Base-by-base conservation (phyloP, 2,888 invertebrate species). In the Pollenia labialis region DNA sequence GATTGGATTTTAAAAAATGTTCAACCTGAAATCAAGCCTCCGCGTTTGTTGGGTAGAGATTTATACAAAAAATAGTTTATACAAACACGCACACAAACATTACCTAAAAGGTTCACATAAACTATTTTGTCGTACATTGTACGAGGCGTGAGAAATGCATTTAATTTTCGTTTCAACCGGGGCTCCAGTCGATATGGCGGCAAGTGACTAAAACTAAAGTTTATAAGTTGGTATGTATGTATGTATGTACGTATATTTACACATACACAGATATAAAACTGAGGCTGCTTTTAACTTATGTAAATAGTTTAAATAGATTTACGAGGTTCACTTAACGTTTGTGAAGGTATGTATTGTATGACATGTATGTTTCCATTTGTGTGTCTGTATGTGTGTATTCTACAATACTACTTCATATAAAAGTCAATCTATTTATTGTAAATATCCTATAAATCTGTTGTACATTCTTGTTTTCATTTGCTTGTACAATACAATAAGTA, bases 151-250 rank as follows among this genome's bases (percentile, higher is more conserved):
- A 84, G 77, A 88, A 88, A 87, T 88, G 88, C 88, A 88, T 89
- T 89, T 88, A 88, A 89, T 89, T 89, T 88, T 86, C 88, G 77
- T 88, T 88, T 87, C 88, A 81, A 76, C 60, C 62, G 81, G 89
- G 87, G 90, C 91, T 91, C 92, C 91, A 90, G 91, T 88, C 92
- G 86, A 89, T 88, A 72, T 89, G 89, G 90, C 90, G 89, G 89
- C 91, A 79, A 75, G 14, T 60, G 46, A 80, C 71, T 79, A 79
- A 77, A 79, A 75, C 60, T 80, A 85, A 80, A 77, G 66, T 54
- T 23, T 56, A 69, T 80, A 68, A 64, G 8, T 23, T 32, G 32
- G 32, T 32, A 32, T 32, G 58, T 16, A 56, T 71, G 23, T 71
- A 9, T 48, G 50, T 4, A 23, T 10, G n/a, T n/a, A 62, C 10